Conservation (phyloP, 2,113 vertebrate genomes). For the Tetraodon nigroviridis region DNA sequence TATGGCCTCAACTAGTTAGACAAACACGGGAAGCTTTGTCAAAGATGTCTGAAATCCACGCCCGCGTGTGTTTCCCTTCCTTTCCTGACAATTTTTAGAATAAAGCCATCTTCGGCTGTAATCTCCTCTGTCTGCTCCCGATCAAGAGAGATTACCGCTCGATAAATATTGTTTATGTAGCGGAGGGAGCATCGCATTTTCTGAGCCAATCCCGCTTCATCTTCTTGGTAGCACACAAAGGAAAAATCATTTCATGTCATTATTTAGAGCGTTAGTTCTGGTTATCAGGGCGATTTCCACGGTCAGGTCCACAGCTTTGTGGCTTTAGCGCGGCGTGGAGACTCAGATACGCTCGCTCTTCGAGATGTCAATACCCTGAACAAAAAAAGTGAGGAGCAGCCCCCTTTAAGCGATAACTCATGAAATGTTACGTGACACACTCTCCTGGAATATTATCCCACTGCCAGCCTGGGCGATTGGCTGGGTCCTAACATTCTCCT, state of each 20-base stretch:
- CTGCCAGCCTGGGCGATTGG: constrained; percentile 65
- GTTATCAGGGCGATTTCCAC: constrained; percentile 70
- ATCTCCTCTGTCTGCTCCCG: constrained; percentile 65
- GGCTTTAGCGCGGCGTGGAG: constrained; percentile 44
- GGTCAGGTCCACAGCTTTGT: constrained; percentile 59
- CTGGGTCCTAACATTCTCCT: constrained; percentile 75
- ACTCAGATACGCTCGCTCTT: constrained; percentile 53
- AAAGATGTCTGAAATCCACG: constrained; percentile 56
- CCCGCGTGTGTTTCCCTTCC: constrained; percentile 24
- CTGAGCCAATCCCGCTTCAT: constrained; percentile 54
- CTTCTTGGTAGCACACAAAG: constrained; percentile 60
- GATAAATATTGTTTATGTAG: constrained; percentile 64
- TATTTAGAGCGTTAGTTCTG: constrained; percentile 68
- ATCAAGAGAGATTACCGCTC: constrained; percentile 70
- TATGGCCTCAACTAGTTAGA: constrained; percentile 64
- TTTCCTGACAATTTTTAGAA: constrained; percentile 51
- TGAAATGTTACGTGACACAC: constrained; percentile 77
- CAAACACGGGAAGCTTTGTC: constrained; percentile 65
- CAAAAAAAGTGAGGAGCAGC: constrained; percentile 56
- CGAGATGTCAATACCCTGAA: constrained; percentile 55
- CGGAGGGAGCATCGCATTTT: constrained; percentile 45
- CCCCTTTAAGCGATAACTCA: constrained; percentile 74
- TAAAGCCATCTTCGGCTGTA: constrained; percentile 64
- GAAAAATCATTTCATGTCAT: constrained; percentile 69
- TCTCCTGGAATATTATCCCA: constrained; percentile 76